phyloP scores from a whole-genome alignment of 2,113 vertebrate species.

The Thunnus thynnus region DNA sequence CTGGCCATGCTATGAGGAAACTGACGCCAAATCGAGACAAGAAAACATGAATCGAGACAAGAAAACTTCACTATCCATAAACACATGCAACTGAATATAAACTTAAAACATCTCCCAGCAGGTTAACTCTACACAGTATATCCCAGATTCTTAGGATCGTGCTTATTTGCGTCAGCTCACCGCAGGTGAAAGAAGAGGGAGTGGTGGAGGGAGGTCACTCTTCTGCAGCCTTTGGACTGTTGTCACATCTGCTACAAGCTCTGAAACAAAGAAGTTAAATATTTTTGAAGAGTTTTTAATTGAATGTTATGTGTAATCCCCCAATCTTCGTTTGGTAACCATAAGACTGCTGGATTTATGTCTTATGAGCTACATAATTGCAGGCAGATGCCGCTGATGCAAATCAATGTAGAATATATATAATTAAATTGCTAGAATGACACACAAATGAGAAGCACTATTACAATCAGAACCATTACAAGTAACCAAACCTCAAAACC shows the following conservation, averaged over 20 bases:
- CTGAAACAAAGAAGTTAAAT: no score
- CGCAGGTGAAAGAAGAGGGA: background rate
- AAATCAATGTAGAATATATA: background rate
- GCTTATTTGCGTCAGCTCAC: constrained; percentile 8
- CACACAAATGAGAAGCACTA: background rate
- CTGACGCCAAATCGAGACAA: background rate
- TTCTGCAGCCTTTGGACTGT: background rate
- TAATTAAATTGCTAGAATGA: background rate
- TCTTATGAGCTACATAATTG: background rate
- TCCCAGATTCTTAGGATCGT: background rate
- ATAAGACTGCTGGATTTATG: constrained; percentile 33
- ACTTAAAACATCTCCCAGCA: background rate
- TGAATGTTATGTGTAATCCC: background rate
- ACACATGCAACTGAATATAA: background rate
- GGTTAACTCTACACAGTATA: background rate
- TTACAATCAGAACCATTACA: background rate
- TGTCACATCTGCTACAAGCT: background rate
- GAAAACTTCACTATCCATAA: background rate
- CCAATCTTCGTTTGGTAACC: background rate
- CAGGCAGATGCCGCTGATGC: background rate
- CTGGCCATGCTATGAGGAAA: constrained; percentile 42
- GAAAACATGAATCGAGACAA: background rate
- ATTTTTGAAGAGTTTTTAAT: background rate
- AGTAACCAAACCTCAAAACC: background rate
- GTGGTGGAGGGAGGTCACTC: background rate